Conservation (phyloP, 2,888 invertebrate species). For the Leistus spinibarbis region DNA sequence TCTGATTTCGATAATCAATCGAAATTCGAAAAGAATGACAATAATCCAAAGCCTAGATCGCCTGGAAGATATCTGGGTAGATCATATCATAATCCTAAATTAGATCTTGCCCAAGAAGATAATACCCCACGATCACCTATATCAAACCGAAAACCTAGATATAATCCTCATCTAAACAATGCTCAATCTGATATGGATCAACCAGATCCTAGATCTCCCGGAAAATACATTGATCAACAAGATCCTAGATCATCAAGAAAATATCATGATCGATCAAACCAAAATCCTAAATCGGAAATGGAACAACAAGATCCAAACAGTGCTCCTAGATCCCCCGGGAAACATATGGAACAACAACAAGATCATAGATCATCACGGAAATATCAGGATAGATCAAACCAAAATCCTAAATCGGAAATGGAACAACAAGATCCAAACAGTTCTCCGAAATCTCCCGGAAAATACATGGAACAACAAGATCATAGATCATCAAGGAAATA, state of each 20-base stretch:
- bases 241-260: not conserved
- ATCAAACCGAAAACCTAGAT: too few species aligned
- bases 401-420: too few species aligned
- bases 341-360: not conserved
- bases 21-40: not conserved
- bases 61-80: not conserved
- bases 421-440: not conserved
- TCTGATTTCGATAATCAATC: not conserved
- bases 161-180: too few species aligned
- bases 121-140: too few species aligned
- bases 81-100: not conserved
- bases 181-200: too few species aligned
- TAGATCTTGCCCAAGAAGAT: not conserved
- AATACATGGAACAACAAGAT: not conserved
- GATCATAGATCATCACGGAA: not conserved
- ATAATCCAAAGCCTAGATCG: not conserved
- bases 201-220: too few species aligned
- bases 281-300: too few species aligned
- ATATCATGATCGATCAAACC: not conserved
- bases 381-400: not conserved
- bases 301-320: not conserved
- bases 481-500: not conserved
- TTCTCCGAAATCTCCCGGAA: not conserved
- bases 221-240: too few species aligned
- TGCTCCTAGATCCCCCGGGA: not conserved